Conservation (phyloP, 2,113 vertebrate genomes). For the Nipponia nippon region DNA sequence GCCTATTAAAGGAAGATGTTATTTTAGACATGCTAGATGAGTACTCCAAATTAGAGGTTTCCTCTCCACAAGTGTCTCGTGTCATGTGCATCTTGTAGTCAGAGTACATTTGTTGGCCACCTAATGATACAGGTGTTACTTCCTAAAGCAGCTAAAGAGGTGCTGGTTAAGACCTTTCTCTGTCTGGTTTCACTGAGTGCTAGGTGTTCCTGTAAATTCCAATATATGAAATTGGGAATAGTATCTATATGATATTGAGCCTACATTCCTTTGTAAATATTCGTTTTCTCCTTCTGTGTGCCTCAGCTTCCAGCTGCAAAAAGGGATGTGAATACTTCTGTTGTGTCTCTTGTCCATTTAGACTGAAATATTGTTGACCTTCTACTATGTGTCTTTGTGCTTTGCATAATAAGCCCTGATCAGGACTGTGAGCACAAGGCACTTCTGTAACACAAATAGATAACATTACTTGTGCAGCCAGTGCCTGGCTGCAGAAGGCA, state of each 20-base stretch:
- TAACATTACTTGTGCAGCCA: not conserved
- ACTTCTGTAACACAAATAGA: not conserved
- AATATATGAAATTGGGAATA: not conserved
- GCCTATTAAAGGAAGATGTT: not conserved
- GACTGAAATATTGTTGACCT: not conserved
- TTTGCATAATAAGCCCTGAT: not conserved
- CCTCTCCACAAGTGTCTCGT: not conserved
- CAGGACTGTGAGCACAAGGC: not conserved
- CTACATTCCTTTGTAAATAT: not conserved
- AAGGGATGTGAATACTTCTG: not conserved
- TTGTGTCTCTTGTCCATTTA: not conserved
- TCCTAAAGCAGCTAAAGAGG: not conserved
- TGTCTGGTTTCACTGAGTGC: not conserved
- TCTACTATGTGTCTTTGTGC: not conserved
- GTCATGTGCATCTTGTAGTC: not conserved
- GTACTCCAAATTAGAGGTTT: not conserved
- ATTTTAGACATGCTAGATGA: not conserved
- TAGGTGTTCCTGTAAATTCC: not conserved
- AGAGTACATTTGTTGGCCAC: not conserved
- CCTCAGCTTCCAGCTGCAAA: not conserved
- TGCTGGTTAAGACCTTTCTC: not conserved
- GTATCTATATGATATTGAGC: not conserved
- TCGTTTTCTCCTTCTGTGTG: not conserved
- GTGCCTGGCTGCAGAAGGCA: not conserved
- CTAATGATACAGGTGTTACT: not conserved